Percentiles rank a stretch among this genome's conserved stretches.
Evolutionary conservation across 2,113 vertebrate species (phyloP).

Genomic region (Isichthys henryi): DNA sequence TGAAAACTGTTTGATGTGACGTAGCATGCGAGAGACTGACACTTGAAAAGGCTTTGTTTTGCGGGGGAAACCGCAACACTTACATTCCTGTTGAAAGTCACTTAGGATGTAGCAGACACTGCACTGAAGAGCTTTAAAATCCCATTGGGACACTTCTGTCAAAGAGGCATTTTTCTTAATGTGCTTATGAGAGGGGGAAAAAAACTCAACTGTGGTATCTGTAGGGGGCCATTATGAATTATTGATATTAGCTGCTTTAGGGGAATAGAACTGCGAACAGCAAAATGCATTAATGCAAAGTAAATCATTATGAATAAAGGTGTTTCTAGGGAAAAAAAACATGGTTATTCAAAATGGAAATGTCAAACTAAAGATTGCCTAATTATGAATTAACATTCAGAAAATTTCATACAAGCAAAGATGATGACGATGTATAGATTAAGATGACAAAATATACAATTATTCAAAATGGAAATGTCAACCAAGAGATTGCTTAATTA

Average conservation of each 20-base stretch:
- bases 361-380: not conserved
- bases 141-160: conserved; percentile 2
- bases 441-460: not conserved
- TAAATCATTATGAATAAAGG: conserved; percentile 17
- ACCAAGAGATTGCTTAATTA: not conserved
- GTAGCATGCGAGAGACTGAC: not conserved
- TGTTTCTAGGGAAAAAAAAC: conserved; percentile 3
- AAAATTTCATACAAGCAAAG: not conserved
- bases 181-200: not conserved
- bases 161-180: conserved; percentile 17
- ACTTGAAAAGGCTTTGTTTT: not conserved
- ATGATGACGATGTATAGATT: not conserved
- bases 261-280: not conserved
- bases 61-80: not conserved
- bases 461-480: conserved; percentile 5
- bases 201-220: not conserved
- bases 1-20: not conserved
- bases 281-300: conserved; percentile 4
- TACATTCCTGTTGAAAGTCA: conserved; percentile 7
- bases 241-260: conserved; percentile 12
- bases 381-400: conserved; percentile 12
- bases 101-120: conserved; percentile 10
- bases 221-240: conserved; percentile 3
- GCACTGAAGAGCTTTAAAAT: not conserved
- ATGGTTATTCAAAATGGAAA: conserved; percentile 9